A percentile compares a stretch with the other conserved stretches of the same genome.
These are phyloP conservation scores for Micronycteris hirsuta DNA, from an alignment of 2,113 vertebrate genomes.

Conservation along the genomic window DNA sequence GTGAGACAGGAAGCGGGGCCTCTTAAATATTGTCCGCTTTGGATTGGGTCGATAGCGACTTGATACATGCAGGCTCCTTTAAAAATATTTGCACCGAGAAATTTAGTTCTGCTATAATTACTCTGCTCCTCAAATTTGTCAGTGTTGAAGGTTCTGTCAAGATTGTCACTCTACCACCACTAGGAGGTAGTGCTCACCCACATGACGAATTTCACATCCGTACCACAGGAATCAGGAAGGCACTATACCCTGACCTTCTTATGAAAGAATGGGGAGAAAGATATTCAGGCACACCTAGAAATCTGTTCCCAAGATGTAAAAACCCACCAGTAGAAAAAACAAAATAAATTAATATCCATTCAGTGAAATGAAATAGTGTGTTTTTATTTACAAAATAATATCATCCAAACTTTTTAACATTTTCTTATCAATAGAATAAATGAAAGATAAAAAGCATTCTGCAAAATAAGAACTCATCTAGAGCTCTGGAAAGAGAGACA, in stretches of 20 bases:
- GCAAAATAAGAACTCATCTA: background rate
- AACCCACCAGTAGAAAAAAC: background rate
- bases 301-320: background rate
- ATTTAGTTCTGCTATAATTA: background rate
- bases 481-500: background rate
- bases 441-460: background rate
- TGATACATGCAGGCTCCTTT: background rate
- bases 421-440: background rate
- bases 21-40: background rate
- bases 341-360: background rate
- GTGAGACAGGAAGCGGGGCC: background rate
- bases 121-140: background rate
- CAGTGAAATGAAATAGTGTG: background rate
- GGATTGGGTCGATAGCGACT: background rate
- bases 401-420: background rate
- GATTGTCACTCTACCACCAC: background rate
- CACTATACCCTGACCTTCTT: accelerated
- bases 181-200: background rate
- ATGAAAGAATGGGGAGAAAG: background rate
- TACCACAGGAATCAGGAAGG: background rate
- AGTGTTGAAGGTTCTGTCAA: background rate
- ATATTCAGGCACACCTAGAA: background rate
- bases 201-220: background rate
- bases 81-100: background rate
- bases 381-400: background rate